Evolutionary conservation across 2,888 invertebrate species (phyloP).

Genomic region (Synergus laeviventris): DNA sequence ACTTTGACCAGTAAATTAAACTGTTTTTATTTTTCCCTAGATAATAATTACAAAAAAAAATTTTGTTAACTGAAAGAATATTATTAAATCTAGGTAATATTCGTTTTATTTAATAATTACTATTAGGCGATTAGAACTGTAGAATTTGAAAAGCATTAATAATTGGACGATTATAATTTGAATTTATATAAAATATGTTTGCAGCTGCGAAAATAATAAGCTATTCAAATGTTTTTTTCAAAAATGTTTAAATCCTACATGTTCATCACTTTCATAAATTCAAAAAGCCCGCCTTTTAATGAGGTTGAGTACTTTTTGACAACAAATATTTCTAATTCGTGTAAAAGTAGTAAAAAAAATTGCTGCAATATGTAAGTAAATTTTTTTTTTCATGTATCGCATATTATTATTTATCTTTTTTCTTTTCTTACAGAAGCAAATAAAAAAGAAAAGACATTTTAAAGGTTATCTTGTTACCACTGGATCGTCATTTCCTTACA

Average conservation of each 20-base stretch:
- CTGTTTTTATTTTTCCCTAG: neutral
- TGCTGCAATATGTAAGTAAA: neutral
- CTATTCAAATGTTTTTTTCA: too few relatives aligned
- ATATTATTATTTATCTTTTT: neutral
- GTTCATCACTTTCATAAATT: neutral
- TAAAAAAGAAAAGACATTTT: neutral
- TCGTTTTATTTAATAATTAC: neutral
- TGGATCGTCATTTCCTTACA: neutral
- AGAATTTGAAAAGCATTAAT: too few relatives aligned
- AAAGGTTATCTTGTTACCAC: neutral
- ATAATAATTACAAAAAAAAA: neutral
- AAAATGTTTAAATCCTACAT: too few relatives aligned
- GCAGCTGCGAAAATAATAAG: too few relatives aligned
- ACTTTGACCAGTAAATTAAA: neutral
- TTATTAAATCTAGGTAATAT: neutral
- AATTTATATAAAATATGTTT: too few relatives aligned
- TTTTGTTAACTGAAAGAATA: neutral
- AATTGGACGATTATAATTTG: too few relatives aligned
- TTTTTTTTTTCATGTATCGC: neutral
- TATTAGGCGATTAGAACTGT: too few relatives aligned
- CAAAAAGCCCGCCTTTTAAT: slow-evolving; percentile 10
- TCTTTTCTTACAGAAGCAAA: neutral
- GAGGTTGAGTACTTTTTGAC: neutral
- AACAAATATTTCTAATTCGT: neutral
- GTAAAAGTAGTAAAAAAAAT: neutral